Conservation (phyloP, 2,113 vertebrate species). For the Bucco capensis region DNA sequence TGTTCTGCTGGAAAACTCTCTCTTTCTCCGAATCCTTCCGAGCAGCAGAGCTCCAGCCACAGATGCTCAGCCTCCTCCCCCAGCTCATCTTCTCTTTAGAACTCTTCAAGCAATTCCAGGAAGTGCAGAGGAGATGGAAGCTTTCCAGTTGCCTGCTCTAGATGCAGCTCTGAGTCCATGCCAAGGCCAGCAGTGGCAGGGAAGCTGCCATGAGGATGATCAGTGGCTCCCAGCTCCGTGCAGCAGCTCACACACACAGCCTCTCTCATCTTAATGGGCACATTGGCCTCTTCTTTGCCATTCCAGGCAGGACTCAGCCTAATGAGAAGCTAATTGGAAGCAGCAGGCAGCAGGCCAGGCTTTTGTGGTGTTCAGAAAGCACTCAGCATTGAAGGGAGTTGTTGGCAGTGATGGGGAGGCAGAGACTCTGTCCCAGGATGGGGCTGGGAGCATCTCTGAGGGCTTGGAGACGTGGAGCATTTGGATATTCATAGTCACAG, state of each 20-base stretch:
- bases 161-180: conserved; percentile 38
- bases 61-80: neutral
- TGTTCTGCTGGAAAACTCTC: neutral
- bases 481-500: neutral
- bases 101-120: conserved; percentile 6
- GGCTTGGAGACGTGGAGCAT: neutral
- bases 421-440: neutral
- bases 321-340: conserved; percentile 33
- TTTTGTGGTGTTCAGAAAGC: neutral
- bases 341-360: neutral
- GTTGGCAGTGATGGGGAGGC: neutral
- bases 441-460: neutral
- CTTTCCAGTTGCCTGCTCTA: conserved; percentile 1
- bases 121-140: conserved; percentile 30
- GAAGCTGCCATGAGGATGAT: conserved; percentile 44
- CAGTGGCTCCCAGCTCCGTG: conserved; percentile 34
- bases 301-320: neutral
- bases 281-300: neutral
- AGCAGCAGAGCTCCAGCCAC: neutral
- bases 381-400: neutral
- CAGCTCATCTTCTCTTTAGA: conserved; percentile 15
- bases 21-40: neutral
- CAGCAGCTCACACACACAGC: neutral
- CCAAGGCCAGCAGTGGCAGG: neutral
- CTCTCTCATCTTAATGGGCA: conserved; percentile 4